These are phyloP conservation scores for Otolemur garnettii DNA, from an alignment of 2,113 vertebrate species.

Conservation along the genomic window DNA sequence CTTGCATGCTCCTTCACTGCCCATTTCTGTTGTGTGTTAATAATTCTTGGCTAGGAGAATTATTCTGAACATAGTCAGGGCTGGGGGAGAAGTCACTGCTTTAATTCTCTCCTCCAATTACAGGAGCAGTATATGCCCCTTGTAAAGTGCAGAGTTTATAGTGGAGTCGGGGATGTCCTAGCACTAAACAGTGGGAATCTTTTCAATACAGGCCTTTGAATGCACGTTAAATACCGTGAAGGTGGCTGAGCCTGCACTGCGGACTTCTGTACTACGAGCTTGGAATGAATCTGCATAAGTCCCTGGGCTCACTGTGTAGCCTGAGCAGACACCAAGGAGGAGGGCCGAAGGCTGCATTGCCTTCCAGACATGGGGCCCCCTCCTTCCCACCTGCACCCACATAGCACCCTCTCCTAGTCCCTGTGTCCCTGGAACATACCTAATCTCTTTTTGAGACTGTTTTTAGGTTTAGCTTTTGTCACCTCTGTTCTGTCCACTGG, in stretches of 20 bases:
- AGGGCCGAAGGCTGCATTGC: background rate
- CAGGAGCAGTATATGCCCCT: background rate
- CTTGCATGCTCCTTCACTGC: background rate
- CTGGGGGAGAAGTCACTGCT: background rate
- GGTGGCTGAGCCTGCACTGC: background rate
- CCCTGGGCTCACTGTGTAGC: background rate
- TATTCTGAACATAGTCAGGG: background rate
- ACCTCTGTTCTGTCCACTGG: background rate
- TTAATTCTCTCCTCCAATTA: background rate
- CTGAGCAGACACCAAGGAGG: background rate
- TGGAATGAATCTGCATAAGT: background rate
- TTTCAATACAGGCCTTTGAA: background rate
- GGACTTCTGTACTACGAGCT: background rate
- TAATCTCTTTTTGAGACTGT: background rate
- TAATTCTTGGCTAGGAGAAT: background rate
- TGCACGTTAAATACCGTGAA: background rate
- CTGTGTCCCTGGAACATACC: background rate
- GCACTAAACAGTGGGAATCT: background rate
- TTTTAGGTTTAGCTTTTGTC: background rate
- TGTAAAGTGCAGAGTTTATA: background rate
- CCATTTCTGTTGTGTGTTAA: background rate
- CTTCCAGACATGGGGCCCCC: background rate
- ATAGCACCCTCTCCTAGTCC: accelerated
- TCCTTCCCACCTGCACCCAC: accelerated
- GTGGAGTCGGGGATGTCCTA: background rate